Base-by-base conservation (phyloP, 2,797 vertebrate genomes). In the Leptodactylus fallax region DNA sequence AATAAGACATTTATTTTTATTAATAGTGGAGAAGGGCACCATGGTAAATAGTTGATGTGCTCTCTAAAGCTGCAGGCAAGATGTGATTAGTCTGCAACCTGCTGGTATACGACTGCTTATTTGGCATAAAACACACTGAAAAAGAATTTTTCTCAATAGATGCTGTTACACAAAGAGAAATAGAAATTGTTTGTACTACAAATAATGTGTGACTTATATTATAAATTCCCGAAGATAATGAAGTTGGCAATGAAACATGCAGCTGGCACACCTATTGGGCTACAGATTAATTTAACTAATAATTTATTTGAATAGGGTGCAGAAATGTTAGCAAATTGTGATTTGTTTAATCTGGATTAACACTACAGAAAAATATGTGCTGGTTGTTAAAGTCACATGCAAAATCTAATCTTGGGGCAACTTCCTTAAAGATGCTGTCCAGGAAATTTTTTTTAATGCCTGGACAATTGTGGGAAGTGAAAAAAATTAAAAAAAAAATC, bases 51-150 rank as follows among this genome's bases (percentile, higher is more conserved):
- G 61, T 69, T 82, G 16, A 82, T 67, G 63, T 69, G 13, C 63
- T 82, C 36, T 81, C 61, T 69, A 67, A 27, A 65, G 23, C 81
- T 51, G 63, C 81, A 69, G 81, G 81, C 61, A 51, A 53, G 47
- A 82, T 69, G 51, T 55, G 81, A 82, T 82, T 82, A 82, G 81
- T 51, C 81, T 82, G 81, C n/a, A 51, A 55, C 81, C 63, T 82
- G 81, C 81, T 82, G 81, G 7, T 53, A 6, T 69, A 82, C 63
- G 27, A 69, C 63, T 82, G 81, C 63, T 82, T 82, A 60, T 63
- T 53, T 69, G 61, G 81, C 81, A 82, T 82, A 53, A 82, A 82
- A 82, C 23, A 36, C 45, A 27, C 63, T 12, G 49, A 47, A 67
- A n/a, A 72, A 72, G 16, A 56, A 12, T 21, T 80, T 5, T 63